Evolutionary conservation across 2,888 invertebrate species (phyloP), one percentile per base, ranked within the genome.

Genomic region (Hyppa rectilinea): DNA sequence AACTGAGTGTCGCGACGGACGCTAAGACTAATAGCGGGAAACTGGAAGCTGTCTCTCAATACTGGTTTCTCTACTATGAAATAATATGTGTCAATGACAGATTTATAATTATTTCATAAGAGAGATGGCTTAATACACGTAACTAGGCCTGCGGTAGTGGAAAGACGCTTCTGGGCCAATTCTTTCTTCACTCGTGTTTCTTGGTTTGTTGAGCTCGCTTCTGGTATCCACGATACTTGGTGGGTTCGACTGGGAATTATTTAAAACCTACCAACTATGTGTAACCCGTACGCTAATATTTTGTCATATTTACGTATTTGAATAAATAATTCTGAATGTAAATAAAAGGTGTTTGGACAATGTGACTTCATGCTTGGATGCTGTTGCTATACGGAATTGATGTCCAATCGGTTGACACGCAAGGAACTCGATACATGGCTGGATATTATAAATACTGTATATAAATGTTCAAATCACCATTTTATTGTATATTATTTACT

Each of bases 61-160:
- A 82, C 85, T 43, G 74, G 85, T 85, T 85, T 81, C 56, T 74
- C 76, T 75, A 77, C 74, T 78, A 45, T 75, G 71, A 74, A 77
- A 75, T 78, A 63, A 82, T 83, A 84, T 83, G 71, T 85, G 85
- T 78, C 85, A 85, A 82, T 85, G 82, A 81, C 78, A 80, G 81
- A 78, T 81, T 81, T 76, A 85, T 76, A 79, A 81, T 78, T 70
- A 85, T 85, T 80, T 83, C 83, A 73, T 80, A 83, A 82, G 67
- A 75, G 66, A 80, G 74, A 82, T 82, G 78, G 71, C 75, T 71
- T 74, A 68, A 77, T 62, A 67, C 62, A 71, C 75, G 74, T 78
- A 83, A 81, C 82, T 74, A 67, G 70, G 71, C 72, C 75, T 63
- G 71, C 65, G 75, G 58, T 74, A 71, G 72, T 74, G 68, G 56